Evolutionary conservation across 2,888 invertebrate species (phyloP).

Genomic region (Tenthredo scrophulariae): DNA sequence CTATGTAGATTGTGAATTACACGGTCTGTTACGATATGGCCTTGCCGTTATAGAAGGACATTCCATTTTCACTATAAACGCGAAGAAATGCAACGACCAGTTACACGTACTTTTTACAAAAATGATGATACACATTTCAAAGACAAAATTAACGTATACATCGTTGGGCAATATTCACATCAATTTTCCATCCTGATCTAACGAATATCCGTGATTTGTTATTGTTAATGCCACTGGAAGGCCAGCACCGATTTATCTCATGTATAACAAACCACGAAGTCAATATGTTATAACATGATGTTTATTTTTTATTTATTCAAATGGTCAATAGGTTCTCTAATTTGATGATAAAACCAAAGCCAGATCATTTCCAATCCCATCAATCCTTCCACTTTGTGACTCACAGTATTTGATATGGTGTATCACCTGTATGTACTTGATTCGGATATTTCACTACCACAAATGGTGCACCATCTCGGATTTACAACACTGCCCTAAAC

Average conservation of each 20-base stretch:
- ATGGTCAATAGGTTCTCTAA: background rate
- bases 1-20: background rate
- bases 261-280: background rate
- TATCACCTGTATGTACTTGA: constrained; percentile 54
- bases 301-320: background rate
- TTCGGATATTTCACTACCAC: constrained; percentile 66
- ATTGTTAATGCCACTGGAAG: background rate
- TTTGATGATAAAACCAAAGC: background rate
- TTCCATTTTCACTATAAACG: background rate
- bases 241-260: background rate
- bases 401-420: constrained; percentile 44
- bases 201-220: background rate
- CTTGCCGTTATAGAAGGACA: background rate
- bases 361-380: constrained; percentile 30
- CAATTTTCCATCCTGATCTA: background rate
- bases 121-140: background rate
- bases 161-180: background rate
- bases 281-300: background rate
- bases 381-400: constrained; percentile 28
- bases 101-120: background rate
- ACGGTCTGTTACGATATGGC: background rate
- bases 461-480: constrained; percentile 69
- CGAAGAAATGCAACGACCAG: constrained; percentile 15
- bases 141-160: background rate
- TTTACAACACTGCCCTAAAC: constrained; percentile 77